A percentile compares a stretch with the other conserved stretches of the same genome.
Evolutionary conservation across 2,888 invertebrate species (phyloP).

Genomic region (Caenorhabditis parvicauda): DNA sequence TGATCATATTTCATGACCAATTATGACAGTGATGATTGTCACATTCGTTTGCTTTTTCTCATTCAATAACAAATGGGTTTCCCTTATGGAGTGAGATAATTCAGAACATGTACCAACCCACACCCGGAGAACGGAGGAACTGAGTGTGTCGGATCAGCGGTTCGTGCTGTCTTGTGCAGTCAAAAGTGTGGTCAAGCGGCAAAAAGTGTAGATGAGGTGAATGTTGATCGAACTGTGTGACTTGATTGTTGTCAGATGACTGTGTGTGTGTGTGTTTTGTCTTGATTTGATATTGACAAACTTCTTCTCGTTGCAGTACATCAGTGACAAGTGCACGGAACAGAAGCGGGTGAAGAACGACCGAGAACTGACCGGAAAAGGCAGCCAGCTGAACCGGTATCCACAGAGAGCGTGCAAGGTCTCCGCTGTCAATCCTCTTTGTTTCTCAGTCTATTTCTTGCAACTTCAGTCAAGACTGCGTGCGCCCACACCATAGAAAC

Average conservation of each 20-base stretch:
- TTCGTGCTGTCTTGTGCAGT: constrained; percentile 53
- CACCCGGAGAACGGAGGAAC: constrained; percentile 59
- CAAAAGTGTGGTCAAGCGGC: constrained; percentile 37
- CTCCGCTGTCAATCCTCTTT: no score
- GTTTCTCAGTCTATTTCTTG: neutral
- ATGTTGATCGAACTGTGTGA: constrained; percentile 3
- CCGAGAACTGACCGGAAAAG: constrained; percentile 58
- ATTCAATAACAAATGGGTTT: no score
- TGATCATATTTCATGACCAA: neutral
- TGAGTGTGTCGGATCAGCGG: constrained; percentile 53
- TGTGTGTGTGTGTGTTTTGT: neutral
- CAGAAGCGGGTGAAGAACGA: constrained; percentile 56
- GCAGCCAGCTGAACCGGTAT: constrained; percentile 58
- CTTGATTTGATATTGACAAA: neutral
- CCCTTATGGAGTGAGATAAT: no score
- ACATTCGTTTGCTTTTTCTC: constrained; percentile 3
- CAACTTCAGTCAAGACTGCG: constrained; percentile 1
- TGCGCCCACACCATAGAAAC: constrained; percentile 1
- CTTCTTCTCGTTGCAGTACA: constrained; percentile 47
- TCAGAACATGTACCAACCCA: constrained; percentile 56
- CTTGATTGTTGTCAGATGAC: constrained; percentile 1
- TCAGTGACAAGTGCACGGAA: constrained; percentile 53
- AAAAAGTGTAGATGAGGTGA: constrained; percentile 55
- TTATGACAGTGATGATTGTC: no score
- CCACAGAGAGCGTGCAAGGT: constrained; percentile 62